Conservation (phyloP, 1,140 invertebrate species). For the Drosophila takahashii region DNA sequence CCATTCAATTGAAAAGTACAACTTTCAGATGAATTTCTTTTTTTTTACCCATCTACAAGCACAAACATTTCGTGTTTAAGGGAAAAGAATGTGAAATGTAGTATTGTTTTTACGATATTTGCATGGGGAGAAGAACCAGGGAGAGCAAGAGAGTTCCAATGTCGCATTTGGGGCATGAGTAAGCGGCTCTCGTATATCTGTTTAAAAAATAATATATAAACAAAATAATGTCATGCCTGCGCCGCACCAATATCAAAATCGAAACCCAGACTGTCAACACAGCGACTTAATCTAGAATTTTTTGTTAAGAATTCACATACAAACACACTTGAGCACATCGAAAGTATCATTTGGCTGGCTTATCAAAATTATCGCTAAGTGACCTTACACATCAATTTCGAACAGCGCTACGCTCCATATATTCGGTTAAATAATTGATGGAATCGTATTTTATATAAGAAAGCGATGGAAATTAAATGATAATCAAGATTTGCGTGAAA, state of each 20-base stretch:
- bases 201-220: slow-evolving; percentile 23
- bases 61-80: slow-evolving; percentile 37
- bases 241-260: slow-evolving; percentile 33
- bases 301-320: slow-evolving; percentile 51
- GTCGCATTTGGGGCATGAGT: slow-evolving; percentile 55
- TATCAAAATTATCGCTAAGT: slow-evolving; percentile 74
- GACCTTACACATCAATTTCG: slow-evolving; percentile 66
- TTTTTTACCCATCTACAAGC: slow-evolving; percentile 12
- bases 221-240: slow-evolving; percentile 32
- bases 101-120: slow-evolving; percentile 45
- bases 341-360: slow-evolving; percentile 48
- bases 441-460: slow-evolving; percentile 44
- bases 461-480: slow-evolving; percentile 13
- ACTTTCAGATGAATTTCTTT: slow-evolving; percentile 48
- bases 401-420: slow-evolving; percentile 9
- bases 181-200: slow-evolving; percentile 33
- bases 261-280: slow-evolving; percentile 59
- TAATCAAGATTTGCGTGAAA: slow-evolving; percentile 38
- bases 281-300: slow-evolving; percentile 65
- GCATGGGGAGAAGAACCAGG: slow-evolving; percentile 36
- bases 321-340: slow-evolving; percentile 23
- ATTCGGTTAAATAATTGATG: slow-evolving; percentile 49
- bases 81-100: slow-evolving; percentile 34
- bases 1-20: slow-evolving; percentile 57
- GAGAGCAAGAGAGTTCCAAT: slow-evolving; percentile 5